phyloP scores from a whole-genome alignment of 2,113 vertebrate species.

The Phrynocephalus versicolor region DNA sequence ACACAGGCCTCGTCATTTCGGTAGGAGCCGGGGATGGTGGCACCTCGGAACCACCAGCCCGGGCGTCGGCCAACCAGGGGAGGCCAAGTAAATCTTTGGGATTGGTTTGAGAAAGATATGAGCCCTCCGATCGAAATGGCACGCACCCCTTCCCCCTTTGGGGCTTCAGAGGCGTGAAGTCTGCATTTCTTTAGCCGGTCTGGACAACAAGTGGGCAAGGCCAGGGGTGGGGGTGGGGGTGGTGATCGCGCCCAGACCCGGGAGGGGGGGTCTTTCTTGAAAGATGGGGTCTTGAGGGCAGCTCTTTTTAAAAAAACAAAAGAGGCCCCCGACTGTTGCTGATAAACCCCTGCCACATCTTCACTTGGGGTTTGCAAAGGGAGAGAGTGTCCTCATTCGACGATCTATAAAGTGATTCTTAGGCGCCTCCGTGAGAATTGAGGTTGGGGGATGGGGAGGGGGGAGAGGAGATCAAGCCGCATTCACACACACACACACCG shows the following conservation, averaged over 20 bases:
- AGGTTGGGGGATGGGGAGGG: constrained; percentile 5
- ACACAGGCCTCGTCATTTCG: no score
- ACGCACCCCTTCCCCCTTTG: not conserved
- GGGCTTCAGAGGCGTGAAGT: constrained; percentile 49
- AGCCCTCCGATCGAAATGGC: not conserved
- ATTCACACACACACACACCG: not conserved
- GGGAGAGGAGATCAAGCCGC: not conserved
- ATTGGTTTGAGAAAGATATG: not conserved
- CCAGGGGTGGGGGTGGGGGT: constrained; percentile 46
- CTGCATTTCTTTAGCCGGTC: constrained; percentile 71
- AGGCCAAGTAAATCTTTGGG: not conserved
- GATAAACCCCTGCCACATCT: constrained; percentile 80
- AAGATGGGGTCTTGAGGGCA: constrained; percentile 55
- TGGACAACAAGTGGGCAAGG: constrained; percentile 76
- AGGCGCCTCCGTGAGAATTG: constrained; percentile 54
- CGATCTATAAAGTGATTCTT: constrained; percentile 60
- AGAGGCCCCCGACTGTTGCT: constrained; percentile 65
- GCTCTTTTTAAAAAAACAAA: constrained; percentile 77
- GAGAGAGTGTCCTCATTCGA: constrained; percentile 52
- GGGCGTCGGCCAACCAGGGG: no score
- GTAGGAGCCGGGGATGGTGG: no score
- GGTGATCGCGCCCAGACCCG: constrained; percentile 75
- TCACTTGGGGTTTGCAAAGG: constrained; percentile 68
- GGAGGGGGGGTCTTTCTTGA: constrained; percentile 70
- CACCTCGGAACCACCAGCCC: no score